Percentiles rank a stretch among this genome's conserved stretches.
phyloP scores from a whole-genome alignment of 2,888 invertebrate species.

The Chloromyia formosa region DNA sequence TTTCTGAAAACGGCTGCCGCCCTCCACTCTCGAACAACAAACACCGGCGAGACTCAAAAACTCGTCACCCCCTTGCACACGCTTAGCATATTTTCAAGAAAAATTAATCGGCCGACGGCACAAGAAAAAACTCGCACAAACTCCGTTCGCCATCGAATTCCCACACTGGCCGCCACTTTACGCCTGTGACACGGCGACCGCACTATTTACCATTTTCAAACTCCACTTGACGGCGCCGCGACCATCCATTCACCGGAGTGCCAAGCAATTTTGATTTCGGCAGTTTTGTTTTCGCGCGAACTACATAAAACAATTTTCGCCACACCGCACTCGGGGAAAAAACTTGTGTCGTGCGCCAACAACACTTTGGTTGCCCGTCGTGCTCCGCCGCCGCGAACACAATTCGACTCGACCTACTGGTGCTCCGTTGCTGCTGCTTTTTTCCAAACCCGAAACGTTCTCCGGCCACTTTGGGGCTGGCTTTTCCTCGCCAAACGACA shows the following conservation, averaged over 20 bases:
- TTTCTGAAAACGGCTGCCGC: too few species aligned
- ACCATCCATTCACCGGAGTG: slow-evolving; percentile 8
- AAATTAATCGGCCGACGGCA: neutral
- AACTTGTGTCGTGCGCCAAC: slow-evolving; percentile 12
- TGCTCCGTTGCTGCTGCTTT: neutral
- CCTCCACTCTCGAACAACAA: too few species aligned
- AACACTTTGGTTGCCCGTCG: neutral
- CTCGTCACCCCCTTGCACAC: too few species aligned
- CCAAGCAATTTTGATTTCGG: neutral
- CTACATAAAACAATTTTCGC: slow-evolving; percentile 4
- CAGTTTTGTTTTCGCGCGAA: slow-evolving; percentile 38
- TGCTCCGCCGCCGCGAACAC: slow-evolving; percentile 9
- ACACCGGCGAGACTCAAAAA: too few species aligned
- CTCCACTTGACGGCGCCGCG: slow-evolving; percentile 19
- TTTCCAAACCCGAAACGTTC: neutral
- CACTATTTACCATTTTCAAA: slow-evolving; percentile 37
- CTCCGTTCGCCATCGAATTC: slow-evolving; percentile 33
- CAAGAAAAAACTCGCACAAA: slow-evolving; percentile 34
- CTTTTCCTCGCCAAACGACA: neutral
- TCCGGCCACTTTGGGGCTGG: neutral
- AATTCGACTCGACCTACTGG: neutral
- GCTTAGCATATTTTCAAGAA: too few species aligned
- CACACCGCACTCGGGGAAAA: slow-evolving; percentile 1
- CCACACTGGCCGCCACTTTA: neutral
- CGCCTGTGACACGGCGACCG: neutral